Conservation (phyloP, 2,888 invertebrate genomes). For the Synergus laeviventris region DNA sequence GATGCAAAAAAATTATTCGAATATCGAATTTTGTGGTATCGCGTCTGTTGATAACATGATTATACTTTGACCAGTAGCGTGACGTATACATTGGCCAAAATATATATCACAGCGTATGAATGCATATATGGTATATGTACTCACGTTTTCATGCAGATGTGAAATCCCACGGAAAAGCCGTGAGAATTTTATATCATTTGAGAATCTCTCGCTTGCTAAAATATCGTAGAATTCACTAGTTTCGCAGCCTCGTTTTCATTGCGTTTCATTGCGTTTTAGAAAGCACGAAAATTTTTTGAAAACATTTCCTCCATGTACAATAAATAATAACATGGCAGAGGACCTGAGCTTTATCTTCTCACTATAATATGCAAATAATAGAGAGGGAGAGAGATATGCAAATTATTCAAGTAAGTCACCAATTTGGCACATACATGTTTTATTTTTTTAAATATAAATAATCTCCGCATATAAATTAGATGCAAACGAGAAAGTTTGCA, state of each 20-base stretch:
- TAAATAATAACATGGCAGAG: neutral
- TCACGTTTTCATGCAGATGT: slow-evolving; percentile 1
- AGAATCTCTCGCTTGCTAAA: slow-evolving; percentile 19
- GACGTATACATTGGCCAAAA: neutral
- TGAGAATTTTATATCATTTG: slow-evolving; percentile 13
- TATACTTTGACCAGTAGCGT: slow-evolving; percentile 26
- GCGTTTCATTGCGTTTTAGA: neutral
- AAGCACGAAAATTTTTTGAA: neutral
- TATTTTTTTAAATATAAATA: neutral
- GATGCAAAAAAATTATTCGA: neutral
- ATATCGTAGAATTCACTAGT: neutral
- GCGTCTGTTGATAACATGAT: slow-evolving; percentile 13
- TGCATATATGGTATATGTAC: neutral
- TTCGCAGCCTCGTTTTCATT: neutral
- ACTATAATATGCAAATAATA: neutral
- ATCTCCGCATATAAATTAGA: neutral
- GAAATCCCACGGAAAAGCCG: slow-evolving; percentile 18
- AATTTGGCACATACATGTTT: neutral
- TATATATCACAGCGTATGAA: neutral
- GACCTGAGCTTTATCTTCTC: neutral
- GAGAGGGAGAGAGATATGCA: neutral
- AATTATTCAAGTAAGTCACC: neutral
- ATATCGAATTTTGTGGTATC: slow-evolving; percentile 20
- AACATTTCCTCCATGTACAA: neutral
- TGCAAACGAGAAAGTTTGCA: neutral